These are phyloP conservation scores for Drosophila eugracilis DNA, from an alignment of 1,140 invertebrate species.

Conservation along the genomic window DNA sequence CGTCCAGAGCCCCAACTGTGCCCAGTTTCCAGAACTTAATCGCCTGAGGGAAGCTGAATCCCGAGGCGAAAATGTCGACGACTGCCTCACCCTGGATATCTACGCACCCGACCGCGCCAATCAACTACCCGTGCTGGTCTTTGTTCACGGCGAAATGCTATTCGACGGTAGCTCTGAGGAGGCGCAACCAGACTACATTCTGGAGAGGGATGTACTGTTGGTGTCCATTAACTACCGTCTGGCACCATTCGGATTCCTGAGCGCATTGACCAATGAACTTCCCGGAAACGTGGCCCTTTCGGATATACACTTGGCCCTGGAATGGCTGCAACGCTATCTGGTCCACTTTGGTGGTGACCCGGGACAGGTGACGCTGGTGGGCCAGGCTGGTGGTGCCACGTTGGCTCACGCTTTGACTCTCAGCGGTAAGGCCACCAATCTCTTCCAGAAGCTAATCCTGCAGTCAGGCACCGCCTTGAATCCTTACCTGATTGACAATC, in stretches of 20 bases:
- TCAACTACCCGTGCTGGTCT: slow-evolving; percentile 76
- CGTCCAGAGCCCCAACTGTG: slow-evolving; percentile 51
- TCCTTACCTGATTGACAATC: slow-evolving; percentile 74
- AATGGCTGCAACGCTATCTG: slow-evolving; percentile 88
- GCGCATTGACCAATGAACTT: slow-evolving; percentile 85
- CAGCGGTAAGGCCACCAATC: slow-evolving; percentile 60
- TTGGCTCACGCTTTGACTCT: slow-evolving; percentile 85
- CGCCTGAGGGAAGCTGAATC: slow-evolving; percentile 50
- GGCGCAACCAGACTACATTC: slow-evolving; percentile 90
- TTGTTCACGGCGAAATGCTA: slow-evolving; percentile 84
- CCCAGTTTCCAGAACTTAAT: slow-evolving; percentile 72
- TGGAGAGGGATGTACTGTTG: slow-evolving; percentile 91
- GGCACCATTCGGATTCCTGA: slow-evolving; percentile 86
- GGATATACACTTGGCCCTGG: slow-evolving; percentile 88
- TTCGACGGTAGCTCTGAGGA: slow-evolving; percentile 85
- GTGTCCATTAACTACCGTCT: slow-evolving; percentile 93
- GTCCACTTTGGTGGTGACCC: slow-evolving; percentile 88
- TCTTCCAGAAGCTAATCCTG: slow-evolving; percentile 76
- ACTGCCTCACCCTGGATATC: slow-evolving; percentile 73
- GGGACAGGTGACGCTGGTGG: slow-evolving; percentile 86
- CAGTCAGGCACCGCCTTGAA: slow-evolving; percentile 82
- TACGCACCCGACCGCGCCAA: slow-evolving; percentile 51
- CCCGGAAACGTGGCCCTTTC: slow-evolving; percentile 90
- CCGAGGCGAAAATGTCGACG: slow-evolving; percentile 65
- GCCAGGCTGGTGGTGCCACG: slow-evolving; percentile 87